Evolutionary conservation across 2,113 vertebrate genomes (phyloP), one percentile per base, ranked within the genome.

Genomic region (Verasper variegatus): DNA sequence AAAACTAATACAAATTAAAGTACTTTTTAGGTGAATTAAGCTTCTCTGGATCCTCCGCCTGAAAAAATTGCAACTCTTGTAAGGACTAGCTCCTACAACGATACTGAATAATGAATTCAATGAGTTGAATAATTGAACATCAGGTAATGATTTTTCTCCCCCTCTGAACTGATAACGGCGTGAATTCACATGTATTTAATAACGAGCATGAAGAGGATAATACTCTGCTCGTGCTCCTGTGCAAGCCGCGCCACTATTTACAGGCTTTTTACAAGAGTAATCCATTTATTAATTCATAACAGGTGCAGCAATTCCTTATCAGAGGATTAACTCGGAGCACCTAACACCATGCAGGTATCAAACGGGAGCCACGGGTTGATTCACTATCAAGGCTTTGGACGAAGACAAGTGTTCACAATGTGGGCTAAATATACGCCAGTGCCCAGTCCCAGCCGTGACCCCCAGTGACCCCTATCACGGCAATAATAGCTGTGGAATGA

Each of bases 381-480:
- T 66, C 3, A 0, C 74, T 73, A 88, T 89, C 83, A 88, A 83
- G 83, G 84, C 63, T 58, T 85, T 82, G 79, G 76, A 85, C 26
- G 4, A 55, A 64, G 62, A 59, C 42, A 26, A 87, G 87, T 70
- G 86, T 54, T 75, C 74, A 74, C 71, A 85, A 79, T 80, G 66
- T 59, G 80, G 37, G 71, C 87, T 91, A 90, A 88, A 91, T 78
- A 86, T 87, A 93, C 76, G 66, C 71, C 75, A 11, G 72, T 71
- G 81, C 76, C 75, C 79, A 78, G 82, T 76, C 61, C 71, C 56
- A 31, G 62, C 73, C 74, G 0, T 62, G 86, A 89, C 77, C 85
- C 69, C 20, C 1, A 26, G 58, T 79, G 74, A 85, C 74, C 79
- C 72, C 49, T 21, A 80, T 78, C 78, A 49, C 61, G 75, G 81